Conservation (phyloP, 2,888 invertebrate genomes). For the Thera britannica region DNA sequence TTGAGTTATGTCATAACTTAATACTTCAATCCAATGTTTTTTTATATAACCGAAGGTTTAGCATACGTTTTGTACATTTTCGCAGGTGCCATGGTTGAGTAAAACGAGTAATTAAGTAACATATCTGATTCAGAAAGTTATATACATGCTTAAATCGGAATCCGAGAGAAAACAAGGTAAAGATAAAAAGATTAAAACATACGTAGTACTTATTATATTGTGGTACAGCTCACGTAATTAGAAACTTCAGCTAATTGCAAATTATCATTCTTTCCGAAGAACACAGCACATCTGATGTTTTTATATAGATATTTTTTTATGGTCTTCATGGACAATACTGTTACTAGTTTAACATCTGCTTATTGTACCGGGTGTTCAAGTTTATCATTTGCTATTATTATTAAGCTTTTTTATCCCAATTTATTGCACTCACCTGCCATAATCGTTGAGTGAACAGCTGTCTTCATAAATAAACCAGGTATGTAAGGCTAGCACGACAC, state of each 20-base stretch:
- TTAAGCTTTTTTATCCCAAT: slow-evolving; percentile 32
- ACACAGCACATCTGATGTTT: slow-evolving; percentile 26
- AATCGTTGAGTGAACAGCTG: slow-evolving; percentile 36
- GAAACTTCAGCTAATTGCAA: slow-evolving; percentile 30
- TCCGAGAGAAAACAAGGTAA: slow-evolving; percentile 30
- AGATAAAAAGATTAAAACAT: slow-evolving; percentile 32
- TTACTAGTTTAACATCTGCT: slow-evolving; percentile 30
- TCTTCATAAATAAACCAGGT: slow-evolving; percentile 26
- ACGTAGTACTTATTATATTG: slow-evolving; percentile 13
- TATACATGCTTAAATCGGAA: slow-evolving; percentile 21
- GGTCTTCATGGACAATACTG: slow-evolving; percentile 21
- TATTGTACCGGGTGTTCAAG: slow-evolving; percentile 18
- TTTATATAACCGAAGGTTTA: neutral
- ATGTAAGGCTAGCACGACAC: slow-evolving; percentile 22
- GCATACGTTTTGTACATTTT: neutral
- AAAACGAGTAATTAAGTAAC: neutral
- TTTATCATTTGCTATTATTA: slow-evolving; percentile 12
- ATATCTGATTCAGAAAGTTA: slow-evolving; percentile 23
- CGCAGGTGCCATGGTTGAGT: neutral
- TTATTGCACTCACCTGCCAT: slow-evolving; percentile 34
- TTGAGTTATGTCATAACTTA: neutral
- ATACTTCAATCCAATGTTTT: neutral
- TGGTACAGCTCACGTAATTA: slow-evolving; percentile 33
- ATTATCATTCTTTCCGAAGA: slow-evolving; percentile 33
- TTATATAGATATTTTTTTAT: slow-evolving; percentile 11